Conservation (phyloP, 2,113 vertebrate species). For the Perca fluviatilis region DNA sequence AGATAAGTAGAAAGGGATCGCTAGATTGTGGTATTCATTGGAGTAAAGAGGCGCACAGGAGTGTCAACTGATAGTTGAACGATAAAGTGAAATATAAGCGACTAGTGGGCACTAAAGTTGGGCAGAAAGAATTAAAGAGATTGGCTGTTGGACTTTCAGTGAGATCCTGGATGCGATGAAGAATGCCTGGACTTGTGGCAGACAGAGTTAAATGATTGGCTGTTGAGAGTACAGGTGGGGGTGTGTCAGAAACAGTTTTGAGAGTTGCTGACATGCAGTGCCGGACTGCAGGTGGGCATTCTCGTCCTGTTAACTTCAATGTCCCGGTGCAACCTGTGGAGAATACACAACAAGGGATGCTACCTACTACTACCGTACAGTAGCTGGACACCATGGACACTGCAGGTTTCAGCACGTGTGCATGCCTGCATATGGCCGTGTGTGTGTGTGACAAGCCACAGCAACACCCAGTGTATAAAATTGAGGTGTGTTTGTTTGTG, state of each 20-base stretch:
- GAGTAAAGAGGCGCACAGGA: background rate
- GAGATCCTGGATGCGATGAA: slow-evolving; percentile 24
- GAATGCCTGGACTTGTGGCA: background rate
- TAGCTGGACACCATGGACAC: slow-evolving; percentile 22
- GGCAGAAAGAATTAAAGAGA: slow-evolving; percentile 42
- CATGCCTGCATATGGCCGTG: background rate
- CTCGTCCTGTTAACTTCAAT: slow-evolving; percentile 68
- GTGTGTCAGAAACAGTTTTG: slow-evolving; percentile 31
- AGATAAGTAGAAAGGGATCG: slow-evolving; percentile 37
- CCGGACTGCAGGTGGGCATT: slow-evolving; percentile 52
- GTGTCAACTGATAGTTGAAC: slow-evolving; percentile 17
- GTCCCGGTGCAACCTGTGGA: slow-evolving; percentile 51
- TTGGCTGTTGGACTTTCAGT: slow-evolving; percentile 24
- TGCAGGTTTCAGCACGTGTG: slow-evolving; percentile 36
- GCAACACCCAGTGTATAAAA: slow-evolving; percentile 16
- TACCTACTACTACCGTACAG: background rate
- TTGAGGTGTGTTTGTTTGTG: slow-evolving; percentile 17
- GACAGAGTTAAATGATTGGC: slow-evolving; percentile 18
- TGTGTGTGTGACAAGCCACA: slow-evolving; percentile 35
- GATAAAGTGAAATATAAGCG: slow-evolving; percentile 25
- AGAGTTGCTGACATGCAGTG: slow-evolving; percentile 51
- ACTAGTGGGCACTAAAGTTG: background rate
- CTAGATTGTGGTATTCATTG: background rate
- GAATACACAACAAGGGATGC: slow-evolving; percentile 51
- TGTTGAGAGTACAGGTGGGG: slow-evolving; percentile 6